These are phyloP conservation scores for Muschampia plurimacula DNA, from an alignment of 2,888 invertebrate genomes.

Conservation along the genomic window DNA sequence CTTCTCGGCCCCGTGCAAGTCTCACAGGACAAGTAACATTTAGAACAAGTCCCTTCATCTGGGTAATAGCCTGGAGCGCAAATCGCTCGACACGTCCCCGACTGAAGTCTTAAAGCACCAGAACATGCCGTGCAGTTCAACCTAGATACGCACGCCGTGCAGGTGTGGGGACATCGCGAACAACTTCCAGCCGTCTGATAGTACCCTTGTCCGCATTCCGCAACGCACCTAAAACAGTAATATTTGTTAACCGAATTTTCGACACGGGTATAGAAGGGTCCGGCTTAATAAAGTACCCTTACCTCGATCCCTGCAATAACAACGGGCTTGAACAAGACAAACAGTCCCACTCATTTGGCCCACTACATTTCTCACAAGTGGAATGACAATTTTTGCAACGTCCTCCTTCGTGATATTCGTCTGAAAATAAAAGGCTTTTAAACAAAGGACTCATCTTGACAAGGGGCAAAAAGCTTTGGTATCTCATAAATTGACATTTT, in stretches of 20 bases:
- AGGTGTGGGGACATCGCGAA: constrained; percentile 92
- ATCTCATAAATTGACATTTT: constrained; percentile 53
- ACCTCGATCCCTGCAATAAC: constrained; percentile 88
- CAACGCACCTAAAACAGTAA: constrained; percentile 87
- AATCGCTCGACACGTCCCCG: constrained; percentile 92
- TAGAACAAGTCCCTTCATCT: constrained; percentile 92
- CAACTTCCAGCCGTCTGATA: constrained; percentile 91
- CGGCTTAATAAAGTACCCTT: constrained; percentile 55
- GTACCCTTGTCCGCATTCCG: constrained; percentile 91
- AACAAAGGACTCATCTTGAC: constrained; percentile 48
- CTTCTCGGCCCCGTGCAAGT: constrained; percentile 93
- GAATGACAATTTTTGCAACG: constrained; percentile 93
- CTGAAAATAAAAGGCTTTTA: constrained; percentile 74
- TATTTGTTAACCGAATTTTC: constrained; percentile 44
- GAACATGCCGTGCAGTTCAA: constrained; percentile 93
- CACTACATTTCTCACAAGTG: constrained; percentile 93
- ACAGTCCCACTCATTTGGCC: constrained; percentile 91
- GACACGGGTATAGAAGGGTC: constrained; percentile 48
- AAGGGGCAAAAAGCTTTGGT: constrained; percentile 48
- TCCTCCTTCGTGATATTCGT: constrained; percentile 90
- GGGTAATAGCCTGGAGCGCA: constrained; percentile 94
- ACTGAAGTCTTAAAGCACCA: constrained; percentile 91
- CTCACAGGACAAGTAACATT: constrained; percentile 93
- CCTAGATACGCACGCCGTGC: constrained; percentile 91
- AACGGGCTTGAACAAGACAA: constrained; percentile 91